phyloP scores from a whole-genome alignment of 2,113 vertebrate species.

The Alligator mississippiensis region DNA sequence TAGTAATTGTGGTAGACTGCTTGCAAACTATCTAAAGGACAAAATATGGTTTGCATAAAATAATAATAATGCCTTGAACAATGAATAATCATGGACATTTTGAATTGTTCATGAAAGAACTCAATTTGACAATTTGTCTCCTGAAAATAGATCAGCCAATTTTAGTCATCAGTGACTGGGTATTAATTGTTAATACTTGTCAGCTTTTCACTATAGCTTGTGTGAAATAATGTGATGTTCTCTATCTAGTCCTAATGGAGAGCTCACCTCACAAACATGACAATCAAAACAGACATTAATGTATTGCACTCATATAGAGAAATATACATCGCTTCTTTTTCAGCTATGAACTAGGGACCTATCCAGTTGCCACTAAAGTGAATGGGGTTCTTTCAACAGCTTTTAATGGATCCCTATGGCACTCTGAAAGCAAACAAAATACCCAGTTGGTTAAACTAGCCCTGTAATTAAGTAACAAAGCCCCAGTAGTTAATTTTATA shows the following conservation, averaged over 20 bases:
- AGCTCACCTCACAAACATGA: background rate
- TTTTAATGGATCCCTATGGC: background rate
- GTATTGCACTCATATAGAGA: background rate
- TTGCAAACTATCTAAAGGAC: background rate
- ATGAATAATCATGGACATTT: background rate
- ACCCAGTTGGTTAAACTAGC: background rate
- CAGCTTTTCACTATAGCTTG: background rate
- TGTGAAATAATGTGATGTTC: background rate
- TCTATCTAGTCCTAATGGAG: background rate
- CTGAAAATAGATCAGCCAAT: constrained; percentile 16
- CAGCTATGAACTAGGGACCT: background rate
- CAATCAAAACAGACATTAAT: background rate
- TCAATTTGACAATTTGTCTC: background rate
- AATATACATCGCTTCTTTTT: background rate
- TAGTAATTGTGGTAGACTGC: background rate
- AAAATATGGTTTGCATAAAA: background rate
- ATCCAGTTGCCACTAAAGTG: background rate
- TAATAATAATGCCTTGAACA: rapidly evolving
- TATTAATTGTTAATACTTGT: background rate
- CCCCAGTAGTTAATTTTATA: background rate
- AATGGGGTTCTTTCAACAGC: background rate
- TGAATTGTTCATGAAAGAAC: background rate
- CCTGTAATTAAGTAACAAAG: background rate
- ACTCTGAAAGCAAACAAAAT: background rate
- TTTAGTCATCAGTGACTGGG: background rate